Conservation (phyloP, 2,113 vertebrate species). For the Megaleporinus macrocephalus region DNA sequence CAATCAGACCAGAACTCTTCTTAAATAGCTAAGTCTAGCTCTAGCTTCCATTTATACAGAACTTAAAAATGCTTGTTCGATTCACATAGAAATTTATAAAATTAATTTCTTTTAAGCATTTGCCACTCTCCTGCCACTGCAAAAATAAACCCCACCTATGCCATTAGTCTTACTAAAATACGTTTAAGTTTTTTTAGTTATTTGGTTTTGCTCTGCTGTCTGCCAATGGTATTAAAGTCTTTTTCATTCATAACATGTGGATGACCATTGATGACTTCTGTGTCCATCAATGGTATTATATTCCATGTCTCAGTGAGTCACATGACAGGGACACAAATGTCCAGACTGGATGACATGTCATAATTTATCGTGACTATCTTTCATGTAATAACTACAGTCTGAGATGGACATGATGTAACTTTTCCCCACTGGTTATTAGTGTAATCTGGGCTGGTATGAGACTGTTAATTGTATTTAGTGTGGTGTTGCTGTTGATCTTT, state of each 20-base stretch:
- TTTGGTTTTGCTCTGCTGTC: too few relatives aligned
- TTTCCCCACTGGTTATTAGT: not conserved
- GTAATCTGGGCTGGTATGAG: not conserved
- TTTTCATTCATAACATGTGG: not conserved
- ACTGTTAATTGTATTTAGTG: not conserved
- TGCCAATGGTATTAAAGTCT: not conserved
- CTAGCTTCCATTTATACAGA: too few relatives aligned
- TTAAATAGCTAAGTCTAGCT: too few relatives aligned
- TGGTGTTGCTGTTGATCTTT: not conserved
- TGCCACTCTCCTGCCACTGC: too few relatives aligned
- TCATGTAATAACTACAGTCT: not conserved
- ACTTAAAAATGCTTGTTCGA: too few relatives aligned
- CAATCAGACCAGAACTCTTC: too few relatives aligned
- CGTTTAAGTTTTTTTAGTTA: too few relatives aligned
- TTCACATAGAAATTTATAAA: too few relatives aligned
- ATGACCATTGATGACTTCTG: not conserved
- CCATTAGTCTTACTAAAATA: too few relatives aligned
- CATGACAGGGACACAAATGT: not conserved
- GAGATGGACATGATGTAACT: not conserved
- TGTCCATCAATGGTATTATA: conserved; percentile 5
- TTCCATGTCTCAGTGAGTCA: not conserved
- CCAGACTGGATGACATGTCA: not conserved
- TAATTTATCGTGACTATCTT: not conserved
- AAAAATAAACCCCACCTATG: too few relatives aligned
- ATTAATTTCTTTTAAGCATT: too few relatives aligned